These are phyloP conservation scores for Stichodactyla mertensii DNA, from an alignment of 64 coral and sea anemone genomes.

Conservation along the genomic window DNA sequence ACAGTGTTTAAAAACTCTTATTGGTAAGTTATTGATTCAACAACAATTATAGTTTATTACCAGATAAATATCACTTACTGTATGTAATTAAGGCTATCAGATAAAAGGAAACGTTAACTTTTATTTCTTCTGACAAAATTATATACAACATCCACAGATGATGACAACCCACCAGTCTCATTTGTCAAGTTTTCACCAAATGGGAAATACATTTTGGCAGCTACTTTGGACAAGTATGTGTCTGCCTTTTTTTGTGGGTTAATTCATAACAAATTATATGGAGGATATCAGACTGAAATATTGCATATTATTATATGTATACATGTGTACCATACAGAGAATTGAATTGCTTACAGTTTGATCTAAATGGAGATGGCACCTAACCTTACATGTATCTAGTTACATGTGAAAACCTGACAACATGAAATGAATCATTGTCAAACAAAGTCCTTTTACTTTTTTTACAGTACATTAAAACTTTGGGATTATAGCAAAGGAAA, in stretches of 20 bases:
- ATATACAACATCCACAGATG: conserved; percentile 47
- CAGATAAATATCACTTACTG: no score
- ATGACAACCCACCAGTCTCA: conserved; percentile 96
- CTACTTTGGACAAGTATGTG: conserved; percentile 93
- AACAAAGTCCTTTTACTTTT: not conserved
- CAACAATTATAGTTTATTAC: not conserved
- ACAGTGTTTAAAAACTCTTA: conserved; percentile 96
- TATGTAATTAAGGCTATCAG: no score
- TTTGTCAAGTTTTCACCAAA: conserved; percentile 99
- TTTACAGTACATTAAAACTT: conserved; percentile 88
- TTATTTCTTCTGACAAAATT: no score
- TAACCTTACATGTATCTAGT: no score
- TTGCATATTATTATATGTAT: no score
- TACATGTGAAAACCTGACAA: not conserved
- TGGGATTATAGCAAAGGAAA: conserved; percentile 99
- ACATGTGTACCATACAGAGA: no score
- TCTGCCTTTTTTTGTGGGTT: not conserved
- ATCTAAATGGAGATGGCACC: no score
- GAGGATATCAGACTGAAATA: no score
- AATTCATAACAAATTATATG: no score
- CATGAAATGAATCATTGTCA: not conserved
- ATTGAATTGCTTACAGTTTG: no score
- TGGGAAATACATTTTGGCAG: conserved; percentile 98
- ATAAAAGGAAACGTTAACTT: no score
- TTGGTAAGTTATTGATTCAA: conserved; percentile 46